A percentile compares a stretch with the other conserved stretches of the same genome.
These are phyloP conservation scores for Leptonema lineaticorne DNA, from an alignment of 1,140 invertebrate genomes.

Conservation along the genomic window DNA sequence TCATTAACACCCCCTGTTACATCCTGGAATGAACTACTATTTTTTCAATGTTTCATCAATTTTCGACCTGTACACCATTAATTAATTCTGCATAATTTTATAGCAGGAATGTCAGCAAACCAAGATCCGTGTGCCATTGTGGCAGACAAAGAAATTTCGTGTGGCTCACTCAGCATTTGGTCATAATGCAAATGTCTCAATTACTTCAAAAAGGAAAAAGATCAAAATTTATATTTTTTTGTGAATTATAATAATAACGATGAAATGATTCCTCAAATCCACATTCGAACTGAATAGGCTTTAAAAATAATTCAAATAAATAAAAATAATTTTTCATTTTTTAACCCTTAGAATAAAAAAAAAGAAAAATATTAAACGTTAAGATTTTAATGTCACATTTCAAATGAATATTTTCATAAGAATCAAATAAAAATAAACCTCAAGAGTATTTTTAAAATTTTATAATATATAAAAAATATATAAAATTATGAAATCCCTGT, in stretches of 20 bases:
- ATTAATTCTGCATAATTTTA: constrained; percentile 18
- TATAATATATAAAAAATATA: neutral
- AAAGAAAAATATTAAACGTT: neutral
- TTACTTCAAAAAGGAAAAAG: neutral
- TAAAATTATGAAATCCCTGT: neutral
- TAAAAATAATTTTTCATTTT: neutral
- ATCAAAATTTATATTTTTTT: neutral
- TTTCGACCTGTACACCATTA: neutral
- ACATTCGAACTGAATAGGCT: constrained; percentile 5
- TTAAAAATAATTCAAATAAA: no score
- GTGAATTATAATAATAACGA: neutral
- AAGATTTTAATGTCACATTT: constrained; percentile 11
- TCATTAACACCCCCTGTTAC: neutral
- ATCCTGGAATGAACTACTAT: neutral
- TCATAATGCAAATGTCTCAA: constrained; percentile 3
- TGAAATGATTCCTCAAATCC: no score
- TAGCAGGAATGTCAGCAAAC: constrained; percentile 16
- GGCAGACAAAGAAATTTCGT: constrained; percentile 15
- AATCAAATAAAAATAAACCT: constrained; percentile 2
- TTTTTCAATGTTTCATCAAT: neutral
- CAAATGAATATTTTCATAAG: constrained; percentile 8
- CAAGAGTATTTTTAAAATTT: constrained; percentile 18
- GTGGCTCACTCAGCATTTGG: constrained; percentile 17
- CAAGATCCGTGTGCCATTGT: constrained; percentile 8
- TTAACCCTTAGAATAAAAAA: neutral